Evolutionary conservation across 1,140 invertebrate genomes (phyloP).

Genomic region (Temnothorax curvispinosus): DNA sequence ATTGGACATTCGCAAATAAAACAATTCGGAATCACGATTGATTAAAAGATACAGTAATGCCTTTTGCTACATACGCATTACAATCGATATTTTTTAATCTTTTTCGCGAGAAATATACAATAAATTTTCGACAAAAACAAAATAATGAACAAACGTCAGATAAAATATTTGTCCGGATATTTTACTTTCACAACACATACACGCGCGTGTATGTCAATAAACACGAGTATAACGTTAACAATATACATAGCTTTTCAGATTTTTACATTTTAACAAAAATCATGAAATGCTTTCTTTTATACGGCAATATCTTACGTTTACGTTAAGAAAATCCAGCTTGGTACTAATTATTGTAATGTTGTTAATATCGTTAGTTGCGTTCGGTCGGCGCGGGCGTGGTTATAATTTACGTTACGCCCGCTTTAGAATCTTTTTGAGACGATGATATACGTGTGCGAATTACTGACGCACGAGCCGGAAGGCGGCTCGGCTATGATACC

Average conservation of each 20-base stretch:
- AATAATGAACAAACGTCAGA: background rate
- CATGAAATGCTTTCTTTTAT: background rate
- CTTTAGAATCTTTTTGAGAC: constrained; percentile 90
- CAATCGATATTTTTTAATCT: constrained; percentile 5
- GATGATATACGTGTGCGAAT: constrained; percentile 93
- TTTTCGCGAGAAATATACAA: background rate
- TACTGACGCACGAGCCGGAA: constrained; percentile 92
- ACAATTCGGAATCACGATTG: background rate
- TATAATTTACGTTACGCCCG: constrained; percentile 63
- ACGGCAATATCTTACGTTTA: background rate
- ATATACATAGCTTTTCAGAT: too few relatives aligned
- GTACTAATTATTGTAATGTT: background rate
- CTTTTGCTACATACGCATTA: background rate
- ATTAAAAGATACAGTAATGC: background rate
- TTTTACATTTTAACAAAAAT: background rate
- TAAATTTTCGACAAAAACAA: background rate
- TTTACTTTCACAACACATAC: background rate
- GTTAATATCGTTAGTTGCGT: background rate
- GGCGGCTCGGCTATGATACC: constrained; percentile 92
- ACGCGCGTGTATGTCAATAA: background rate
- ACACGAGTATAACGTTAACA: background rate
- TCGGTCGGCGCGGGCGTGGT: background rate
- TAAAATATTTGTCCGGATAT: background rate
- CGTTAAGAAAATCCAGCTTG: background rate
- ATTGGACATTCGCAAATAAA: background rate